Evolutionary conservation across 2,888 invertebrate genomes (phyloP), one percentile per base, ranked within the genome.

Genomic region (Geophilus truncorum): DNA sequence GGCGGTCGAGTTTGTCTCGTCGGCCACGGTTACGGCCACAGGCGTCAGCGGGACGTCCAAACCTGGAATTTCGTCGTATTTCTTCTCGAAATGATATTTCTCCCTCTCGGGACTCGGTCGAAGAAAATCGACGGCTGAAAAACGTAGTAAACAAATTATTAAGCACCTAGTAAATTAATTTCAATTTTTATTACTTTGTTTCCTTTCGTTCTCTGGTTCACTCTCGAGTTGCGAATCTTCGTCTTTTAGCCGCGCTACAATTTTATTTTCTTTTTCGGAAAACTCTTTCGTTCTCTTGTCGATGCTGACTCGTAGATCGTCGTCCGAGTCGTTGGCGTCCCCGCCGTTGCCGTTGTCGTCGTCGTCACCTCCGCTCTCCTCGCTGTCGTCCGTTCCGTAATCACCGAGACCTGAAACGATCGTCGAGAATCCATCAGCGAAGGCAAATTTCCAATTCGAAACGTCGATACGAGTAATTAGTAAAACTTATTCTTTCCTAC

Each of bases 341-440:
- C 83, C 77, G 21, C 79, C 79, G n/a, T 76, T 82, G 45, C 82
- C 83, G n/a, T n/a, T n/a, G n/a, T 86, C 85, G 21, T 83, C 77
- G 21, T 81, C 79, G n/a, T 76, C 82, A 34, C 82, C 83, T 30
- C 88, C 87, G 2, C 86, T 86, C 70, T 86, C 86, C n/a, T 83
- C 78, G 25, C 75, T 79, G 7, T 76, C 80, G 12, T 80, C 83
- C 80, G 82, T 30, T 83, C 86, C 75, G 88, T 94, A 94, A 84
- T 92, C 94, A 86, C 93, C 94, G 89, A 95, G 91, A 86, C 94
- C 94, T 93, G 91, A 87, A 88, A 70, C 70, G 70, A 70, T 25
- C 70, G 82, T 76, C 81, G 80, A 78, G n/a, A 25, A 75, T 78
- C 77, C 45, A 82, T 78, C 51, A 70, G 79, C 77, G 18, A 45